Evolutionary conservation across 2,113 vertebrate species (phyloP).

Genomic region (Epinephelus lanceolatus): DNA sequence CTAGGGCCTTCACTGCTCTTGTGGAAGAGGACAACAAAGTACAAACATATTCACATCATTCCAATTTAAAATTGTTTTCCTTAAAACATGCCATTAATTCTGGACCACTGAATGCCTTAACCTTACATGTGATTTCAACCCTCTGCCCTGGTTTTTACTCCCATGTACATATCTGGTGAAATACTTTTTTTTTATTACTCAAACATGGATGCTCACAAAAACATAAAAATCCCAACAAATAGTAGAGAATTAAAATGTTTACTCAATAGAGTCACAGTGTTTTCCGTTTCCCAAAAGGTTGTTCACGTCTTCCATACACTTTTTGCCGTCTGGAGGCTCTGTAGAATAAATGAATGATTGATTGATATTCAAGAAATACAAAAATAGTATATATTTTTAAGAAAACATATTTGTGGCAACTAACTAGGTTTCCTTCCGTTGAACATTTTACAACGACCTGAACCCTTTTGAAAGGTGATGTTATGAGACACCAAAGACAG

Average conservation of each 20-base stretch:
- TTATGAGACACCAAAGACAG: background rate
- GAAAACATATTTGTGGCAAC: background rate
- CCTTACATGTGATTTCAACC: background rate
- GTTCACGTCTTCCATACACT: background rate
- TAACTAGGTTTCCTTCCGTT: background rate
- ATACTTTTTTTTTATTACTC: background rate
- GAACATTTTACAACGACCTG: fast-evolving
- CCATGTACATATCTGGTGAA: background rate
- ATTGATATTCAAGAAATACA: background rate
- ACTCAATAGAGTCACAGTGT: fast-evolving
- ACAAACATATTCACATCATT: background rate
- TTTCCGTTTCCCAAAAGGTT: fast-evolving
- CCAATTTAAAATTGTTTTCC: background rate
- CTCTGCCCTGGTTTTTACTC: background rate
- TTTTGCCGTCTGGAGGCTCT: fast-evolving
- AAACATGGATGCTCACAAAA: background rate
- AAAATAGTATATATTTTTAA: background rate
- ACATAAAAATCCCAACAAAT: background rate
- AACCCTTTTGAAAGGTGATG: fast-evolving
- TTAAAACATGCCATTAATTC: background rate
- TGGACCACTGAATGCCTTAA: background rate
- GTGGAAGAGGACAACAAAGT: background rate
- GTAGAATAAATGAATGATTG: background rate
- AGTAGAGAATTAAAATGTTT: slow-evolving; percentile 14
- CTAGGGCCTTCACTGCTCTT: background rate